These are phyloP conservation scores for Oithona nana DNA, from an alignment of 2,888 invertebrate genomes.

Conservation along the genomic window DNA sequence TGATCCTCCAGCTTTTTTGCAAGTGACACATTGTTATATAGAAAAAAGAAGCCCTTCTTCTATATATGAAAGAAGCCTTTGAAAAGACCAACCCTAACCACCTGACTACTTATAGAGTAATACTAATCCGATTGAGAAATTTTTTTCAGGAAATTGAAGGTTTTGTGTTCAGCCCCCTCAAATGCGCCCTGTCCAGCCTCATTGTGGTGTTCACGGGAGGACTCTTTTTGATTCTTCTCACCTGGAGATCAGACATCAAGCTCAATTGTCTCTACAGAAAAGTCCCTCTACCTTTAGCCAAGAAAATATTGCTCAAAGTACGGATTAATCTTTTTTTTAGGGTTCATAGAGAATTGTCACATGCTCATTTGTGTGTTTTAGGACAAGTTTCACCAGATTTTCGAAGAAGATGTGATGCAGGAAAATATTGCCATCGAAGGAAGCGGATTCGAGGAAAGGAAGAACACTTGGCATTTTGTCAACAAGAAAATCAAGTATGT, in stretches of 20 bases:
- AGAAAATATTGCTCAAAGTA: constrained; percentile 22
- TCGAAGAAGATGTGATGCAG: constrained; percentile 20
- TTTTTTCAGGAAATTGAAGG: constrained; percentile 19
- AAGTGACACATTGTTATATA: too few species aligned
- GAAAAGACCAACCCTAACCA: too few species aligned
- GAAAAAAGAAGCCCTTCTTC: too few species aligned
- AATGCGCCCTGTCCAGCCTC: constrained; percentile 19
- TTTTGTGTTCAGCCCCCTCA: constrained; percentile 19
- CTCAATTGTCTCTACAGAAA: constrained; percentile 20
- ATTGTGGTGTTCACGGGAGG: constrained; percentile 20
- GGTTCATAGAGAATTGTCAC: neutral
- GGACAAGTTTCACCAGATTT: constrained; percentile 18
- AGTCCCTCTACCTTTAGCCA: constrained; percentile 21
- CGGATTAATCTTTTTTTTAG: neutral
- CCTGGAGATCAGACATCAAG: constrained; percentile 21
- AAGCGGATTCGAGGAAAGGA: constrained; percentile 13
- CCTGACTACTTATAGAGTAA: too few species aligned
- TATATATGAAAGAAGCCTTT: too few species aligned
- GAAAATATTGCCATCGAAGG: too few species aligned
- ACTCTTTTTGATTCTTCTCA: constrained; percentile 20
- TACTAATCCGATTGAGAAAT: neutral
- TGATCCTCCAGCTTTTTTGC: too few species aligned
- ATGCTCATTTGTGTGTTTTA: neutral
- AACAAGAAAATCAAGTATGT: constrained; percentile 32
- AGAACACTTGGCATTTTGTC: constrained; percentile 24